Percentiles rank a stretch among this genome's conserved stretches.
Conservation (phyloP, 2,113 vertebrate genomes). For the Meles meles region DNA sequence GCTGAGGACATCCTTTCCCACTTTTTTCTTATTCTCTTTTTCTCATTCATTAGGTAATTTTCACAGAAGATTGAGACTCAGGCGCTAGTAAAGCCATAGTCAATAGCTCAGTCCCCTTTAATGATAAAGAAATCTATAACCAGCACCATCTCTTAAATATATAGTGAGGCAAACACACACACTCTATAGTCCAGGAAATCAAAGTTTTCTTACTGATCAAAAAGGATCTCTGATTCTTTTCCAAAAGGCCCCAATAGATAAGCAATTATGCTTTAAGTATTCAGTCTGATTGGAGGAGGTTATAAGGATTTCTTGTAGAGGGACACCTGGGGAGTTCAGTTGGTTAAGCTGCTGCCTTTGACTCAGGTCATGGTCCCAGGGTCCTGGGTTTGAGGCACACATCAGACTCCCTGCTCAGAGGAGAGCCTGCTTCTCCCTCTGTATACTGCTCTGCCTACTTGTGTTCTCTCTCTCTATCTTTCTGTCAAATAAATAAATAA, state of each 20-base stretch:
- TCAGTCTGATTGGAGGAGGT: not conserved
- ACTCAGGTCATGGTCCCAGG: no score
- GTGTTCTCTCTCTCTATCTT: no score
- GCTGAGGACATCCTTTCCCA: not conserved
- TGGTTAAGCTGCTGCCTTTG: no score
- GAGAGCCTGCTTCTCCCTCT: no score
- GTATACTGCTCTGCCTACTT: no score
- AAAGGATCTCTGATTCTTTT: not conserved
- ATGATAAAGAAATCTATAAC: not conserved
- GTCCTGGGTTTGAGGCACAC: no score
- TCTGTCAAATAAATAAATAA: no score
- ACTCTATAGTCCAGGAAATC: not conserved
- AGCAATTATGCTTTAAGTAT: not conserved
- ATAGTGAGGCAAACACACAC: not conserved
- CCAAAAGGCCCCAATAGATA: not conserved
- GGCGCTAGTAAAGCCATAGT: not conserved
- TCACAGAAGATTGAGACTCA: not conserved
- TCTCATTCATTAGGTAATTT: not conserved
- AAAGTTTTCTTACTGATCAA: not conserved
- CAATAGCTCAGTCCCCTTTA: not conserved
- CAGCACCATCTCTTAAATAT: not conserved
- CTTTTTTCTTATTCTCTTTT: not conserved
- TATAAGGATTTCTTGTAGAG: not conserved
- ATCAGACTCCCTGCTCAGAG: no score
- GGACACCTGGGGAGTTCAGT: no score